Conservation (phyloP, 2,888 invertebrate species). For the Eumerus sabulonum region DNA sequence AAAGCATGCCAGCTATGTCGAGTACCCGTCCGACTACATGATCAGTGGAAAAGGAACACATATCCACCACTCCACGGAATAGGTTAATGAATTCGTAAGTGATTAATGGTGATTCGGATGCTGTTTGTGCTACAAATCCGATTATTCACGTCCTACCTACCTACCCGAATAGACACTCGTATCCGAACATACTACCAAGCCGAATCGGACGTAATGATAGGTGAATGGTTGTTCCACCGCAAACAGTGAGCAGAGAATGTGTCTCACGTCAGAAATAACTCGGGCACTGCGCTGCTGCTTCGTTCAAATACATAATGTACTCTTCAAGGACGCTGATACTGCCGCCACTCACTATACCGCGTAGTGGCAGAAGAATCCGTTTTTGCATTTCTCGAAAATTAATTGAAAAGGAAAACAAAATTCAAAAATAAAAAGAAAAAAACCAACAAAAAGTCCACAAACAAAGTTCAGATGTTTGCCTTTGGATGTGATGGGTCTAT, state of each 20-base stretch:
- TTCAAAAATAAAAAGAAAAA: constrained; percentile 46
- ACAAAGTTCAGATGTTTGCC: constrained; percentile 43
- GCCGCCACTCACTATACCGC: constrained; percentile 30
- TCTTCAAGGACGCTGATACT: neutral
- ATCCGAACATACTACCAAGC: constrained; percentile 12
- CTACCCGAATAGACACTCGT: constrained; percentile 27
- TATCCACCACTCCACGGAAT: constrained; percentile 50
- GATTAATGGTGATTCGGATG: constrained; percentile 65
- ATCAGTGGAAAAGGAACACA: constrained; percentile 35
- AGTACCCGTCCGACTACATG: constrained; percentile 43
- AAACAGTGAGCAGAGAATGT: constrained; percentile 29
- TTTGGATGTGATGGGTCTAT: constrained; percentile 35
- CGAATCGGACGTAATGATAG: constrained; percentile 55
- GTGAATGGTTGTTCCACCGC: constrained; percentile 50
- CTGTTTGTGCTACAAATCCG: constrained; percentile 56
- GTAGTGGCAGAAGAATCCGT: constrained; percentile 57
- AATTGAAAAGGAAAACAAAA: constrained; percentile 50
- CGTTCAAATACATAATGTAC: no score
- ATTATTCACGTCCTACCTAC: constrained; percentile 55
- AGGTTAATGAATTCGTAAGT: constrained; percentile 68
- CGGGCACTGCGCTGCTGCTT: neutral
- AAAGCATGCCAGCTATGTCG: constrained; percentile 66
- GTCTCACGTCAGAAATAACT: constrained; percentile 52
- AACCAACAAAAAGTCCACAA: constrained; percentile 20
- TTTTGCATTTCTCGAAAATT: constrained; percentile 46